A percentile compares a stretch with the other conserved stretches of the same genome.
These are phyloP conservation scores for Orthonyx spaldingii DNA, from an alignment of 2,113 vertebrate species.

Conservation along the genomic window DNA sequence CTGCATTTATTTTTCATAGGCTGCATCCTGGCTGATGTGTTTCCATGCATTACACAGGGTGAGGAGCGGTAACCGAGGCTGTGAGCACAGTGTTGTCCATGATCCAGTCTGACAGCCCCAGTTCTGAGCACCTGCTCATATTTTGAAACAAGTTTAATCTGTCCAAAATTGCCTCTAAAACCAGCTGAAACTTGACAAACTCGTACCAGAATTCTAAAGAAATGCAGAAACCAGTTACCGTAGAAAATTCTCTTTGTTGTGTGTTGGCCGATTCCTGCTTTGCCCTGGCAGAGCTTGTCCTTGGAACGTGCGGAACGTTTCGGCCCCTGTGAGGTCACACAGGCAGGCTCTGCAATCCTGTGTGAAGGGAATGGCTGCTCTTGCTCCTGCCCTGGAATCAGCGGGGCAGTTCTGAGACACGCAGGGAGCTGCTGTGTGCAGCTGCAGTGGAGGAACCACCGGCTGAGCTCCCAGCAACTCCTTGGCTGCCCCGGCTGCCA, in stretches of 20 bases:
- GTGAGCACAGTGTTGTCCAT: background rate
- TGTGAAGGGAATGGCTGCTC: background rate
- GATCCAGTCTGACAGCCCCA: background rate
- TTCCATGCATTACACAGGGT: background rate
- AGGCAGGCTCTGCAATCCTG: background rate
- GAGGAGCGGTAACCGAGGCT: background rate
- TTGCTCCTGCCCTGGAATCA: background rate
- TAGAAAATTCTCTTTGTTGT: background rate
- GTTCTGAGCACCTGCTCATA: background rate
- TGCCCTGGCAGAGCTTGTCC: background rate
- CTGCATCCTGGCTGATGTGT: background rate
- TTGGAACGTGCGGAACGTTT: background rate
- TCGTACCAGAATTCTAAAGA: background rate
- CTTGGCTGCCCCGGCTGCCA: accelerated
- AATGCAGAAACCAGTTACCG: background rate
- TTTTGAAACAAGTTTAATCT: background rate
- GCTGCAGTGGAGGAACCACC: background rate
- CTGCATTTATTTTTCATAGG: background rate
- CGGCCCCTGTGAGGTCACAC: background rate
- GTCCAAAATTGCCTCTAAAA: background rate
- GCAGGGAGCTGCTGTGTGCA: background rate
- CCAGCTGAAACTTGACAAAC: background rate
- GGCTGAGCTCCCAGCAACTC: background rate
- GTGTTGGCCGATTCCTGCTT: background rate
- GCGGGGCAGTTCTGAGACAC: background rate